Evolutionary conservation across 2,888 invertebrate species (phyloP), one percentile per base, ranked within the genome.

Genomic region (Onchidella celtica): DNA sequence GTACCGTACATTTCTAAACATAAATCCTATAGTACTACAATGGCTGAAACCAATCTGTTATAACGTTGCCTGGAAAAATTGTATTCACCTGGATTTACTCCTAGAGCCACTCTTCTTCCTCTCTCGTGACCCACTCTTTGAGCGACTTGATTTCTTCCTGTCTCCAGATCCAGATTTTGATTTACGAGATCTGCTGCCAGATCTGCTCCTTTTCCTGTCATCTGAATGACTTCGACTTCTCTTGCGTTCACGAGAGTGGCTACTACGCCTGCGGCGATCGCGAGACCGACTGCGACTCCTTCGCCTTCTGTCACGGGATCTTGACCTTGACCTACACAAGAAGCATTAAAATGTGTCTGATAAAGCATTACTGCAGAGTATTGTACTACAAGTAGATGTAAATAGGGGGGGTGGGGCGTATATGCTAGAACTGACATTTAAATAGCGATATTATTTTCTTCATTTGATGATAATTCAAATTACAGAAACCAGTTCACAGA

Each of bases 241-340:
- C 47, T 29, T 72, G 63, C 82, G 69, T 27, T 74, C 84, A 34
- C 78, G 77, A n/a, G 84, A 84, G 4, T 80, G 36, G 4, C 82
- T 80, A 3, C 84, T 40, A n/a, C 69, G 38, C 38, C 66, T 70
- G 36, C 75, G 47, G 47, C 82, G 77, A 57, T 84, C 82, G 17
- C 78, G 55, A 24, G 84, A 84, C 24, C 82, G 55, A 4, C 82
- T 82, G 1, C 82, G 65, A 9, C 75, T 59, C 32, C 68, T 70
- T 27, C 80, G 73, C 14, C 59, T 69, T 24, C 82, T 79, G 57
- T 82, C 82, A 27, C 80, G 72, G 29, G 84, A 84, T 55, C 82
- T 59, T 24, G 84, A 84, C 27, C 84, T 59, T 4, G 82, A 79
- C n/a, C 80, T 79, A 6, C 24, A 34, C 29, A 32, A 29, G n/a